phyloP scores from a whole-genome alignment of 2,888 invertebrate genomes.

The Frankliniella fusca region DNA sequence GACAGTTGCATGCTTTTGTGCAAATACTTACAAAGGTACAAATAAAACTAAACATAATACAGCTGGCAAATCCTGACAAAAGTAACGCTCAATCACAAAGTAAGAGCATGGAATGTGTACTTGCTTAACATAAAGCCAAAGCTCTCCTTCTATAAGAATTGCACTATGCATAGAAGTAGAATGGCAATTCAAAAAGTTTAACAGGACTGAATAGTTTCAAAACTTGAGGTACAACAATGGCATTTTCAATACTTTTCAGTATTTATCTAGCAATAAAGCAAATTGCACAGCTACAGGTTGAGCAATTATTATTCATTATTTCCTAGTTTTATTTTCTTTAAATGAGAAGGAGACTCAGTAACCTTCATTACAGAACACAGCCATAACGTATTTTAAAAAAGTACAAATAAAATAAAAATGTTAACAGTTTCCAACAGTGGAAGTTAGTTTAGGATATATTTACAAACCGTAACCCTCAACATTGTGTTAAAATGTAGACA shows the following conservation, averaged over 20 bases:
- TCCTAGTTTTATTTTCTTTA: not conserved
- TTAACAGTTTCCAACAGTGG: not conserved
- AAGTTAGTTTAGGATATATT: not conserved
- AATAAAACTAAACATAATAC: not conserved
- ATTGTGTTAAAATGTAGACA: not conserved
- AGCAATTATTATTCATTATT: constrained; percentile 9
- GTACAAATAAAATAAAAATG: constrained; percentile 21
- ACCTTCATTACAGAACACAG: constrained; percentile 3
- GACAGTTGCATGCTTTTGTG: not conserved
- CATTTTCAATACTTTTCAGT: not conserved
- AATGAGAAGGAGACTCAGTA: not conserved
- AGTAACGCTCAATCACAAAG: not conserved
- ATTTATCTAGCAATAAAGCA: not conserved
- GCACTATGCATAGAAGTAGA: too few relatives aligned
- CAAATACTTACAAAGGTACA: not conserved
- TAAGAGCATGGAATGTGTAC: not conserved
- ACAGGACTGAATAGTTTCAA: too few relatives aligned
- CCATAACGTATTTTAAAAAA: not conserved
- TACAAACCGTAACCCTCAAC: not conserved
- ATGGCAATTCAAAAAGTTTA: too few relatives aligned
- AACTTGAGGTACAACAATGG: not conserved
- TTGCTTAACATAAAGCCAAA: not conserved
- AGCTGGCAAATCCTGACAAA: not conserved
- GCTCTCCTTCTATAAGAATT: too few relatives aligned
- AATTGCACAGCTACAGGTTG: constrained; percentile 1